Evolutionary conservation across 1,140 invertebrate species (phyloP).

Genomic region (Agrypnia vestita): DNA sequence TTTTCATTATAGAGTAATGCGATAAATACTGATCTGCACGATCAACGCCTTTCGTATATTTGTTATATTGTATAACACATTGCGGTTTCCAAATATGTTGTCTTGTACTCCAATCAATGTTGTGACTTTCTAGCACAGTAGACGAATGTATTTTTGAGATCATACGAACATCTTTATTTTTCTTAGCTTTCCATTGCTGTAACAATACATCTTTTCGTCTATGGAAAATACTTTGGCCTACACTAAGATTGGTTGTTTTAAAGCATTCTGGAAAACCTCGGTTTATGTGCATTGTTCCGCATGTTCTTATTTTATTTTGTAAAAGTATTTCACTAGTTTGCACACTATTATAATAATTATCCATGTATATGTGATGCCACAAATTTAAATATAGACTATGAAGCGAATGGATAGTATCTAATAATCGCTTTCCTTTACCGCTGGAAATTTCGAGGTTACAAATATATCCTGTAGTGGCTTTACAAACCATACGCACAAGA

Average conservation of each 20-base stretch:
- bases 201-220: conserved; percentile 66
- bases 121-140: conserved; percentile 60
- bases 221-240: conserved; percentile 63
- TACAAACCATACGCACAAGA: conserved; percentile 64
- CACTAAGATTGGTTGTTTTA: conserved; percentile 64
- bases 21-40: conserved; percentile 57
- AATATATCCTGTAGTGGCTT: conserved; percentile 61
- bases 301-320: conserved; percentile 66
- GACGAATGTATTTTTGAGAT: conserved; percentile 65
- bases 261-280: conserved; percentile 64
- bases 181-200: conserved; percentile 67
- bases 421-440: conserved; percentile 29
- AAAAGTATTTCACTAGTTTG: conserved; percentile 65
- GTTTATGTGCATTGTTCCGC: conserved; percentile 67
- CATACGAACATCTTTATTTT: conserved; percentile 64
- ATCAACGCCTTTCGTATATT: conserved; percentile 59
- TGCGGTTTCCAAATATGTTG: conserved; percentile 2
- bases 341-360: conserved; percentile 67
- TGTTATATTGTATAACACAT: conserved; percentile 29
- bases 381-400: background rate
- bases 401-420: conserved; percentile 49
- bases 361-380: conserved; percentile 52
- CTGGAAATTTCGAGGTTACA: conserved; percentile 48
- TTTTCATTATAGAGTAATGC: conserved; percentile 51
- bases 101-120: conserved; percentile 48